Conservation (phyloP, 1,140 invertebrate species). For the Oncopodura yosiiana region DNA sequence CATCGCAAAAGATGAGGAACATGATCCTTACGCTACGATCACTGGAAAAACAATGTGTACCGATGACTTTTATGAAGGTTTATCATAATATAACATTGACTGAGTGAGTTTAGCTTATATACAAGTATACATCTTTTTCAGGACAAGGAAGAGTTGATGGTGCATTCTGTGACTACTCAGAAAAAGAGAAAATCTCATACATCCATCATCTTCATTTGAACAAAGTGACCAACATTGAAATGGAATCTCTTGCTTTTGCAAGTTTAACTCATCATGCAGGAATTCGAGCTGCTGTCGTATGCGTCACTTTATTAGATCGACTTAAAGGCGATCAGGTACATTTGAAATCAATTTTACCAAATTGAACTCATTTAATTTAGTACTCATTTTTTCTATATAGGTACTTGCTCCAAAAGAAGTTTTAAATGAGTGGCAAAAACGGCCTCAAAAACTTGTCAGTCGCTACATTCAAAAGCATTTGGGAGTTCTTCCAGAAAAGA, state of each 20-base stretch:
- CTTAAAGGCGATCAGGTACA: constrained; percentile 86
- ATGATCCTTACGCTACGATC: constrained; percentile 75
- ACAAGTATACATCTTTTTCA: constrained; percentile 35
- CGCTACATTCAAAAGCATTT: constrained; percentile 78
- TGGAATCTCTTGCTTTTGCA: constrained; percentile 89
- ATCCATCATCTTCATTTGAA: constrained; percentile 61
- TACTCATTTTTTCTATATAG: constrained; percentile 41
- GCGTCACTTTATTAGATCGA: constrained; percentile 85
- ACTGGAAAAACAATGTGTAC: constrained; percentile 91
- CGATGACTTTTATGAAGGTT: constrained; percentile 95
- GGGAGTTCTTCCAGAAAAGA: constrained; percentile 45
- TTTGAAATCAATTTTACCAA: not conserved
- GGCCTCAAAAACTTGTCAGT: constrained; percentile 78
- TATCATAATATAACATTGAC: not conserved
- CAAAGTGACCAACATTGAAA: constrained; percentile 93
- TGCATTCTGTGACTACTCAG: constrained; percentile 86
- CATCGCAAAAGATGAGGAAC: constrained; percentile 51
- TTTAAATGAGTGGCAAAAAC: constrained; percentile 81
- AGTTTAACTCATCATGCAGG: constrained; percentile 89
- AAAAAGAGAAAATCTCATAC: constrained; percentile 81
- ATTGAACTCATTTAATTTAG: not conserved
- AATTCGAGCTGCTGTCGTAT: constrained; percentile 83
- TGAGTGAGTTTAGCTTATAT: not conserved
- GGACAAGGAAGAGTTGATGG: constrained; percentile 88
- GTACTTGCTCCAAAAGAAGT: constrained; percentile 77